A percentile compares a stretch with the other conserved stretches of the same genome.
Conservation (phyloP, 2,113 vertebrate species). For the Myocastor coypus region DNA sequence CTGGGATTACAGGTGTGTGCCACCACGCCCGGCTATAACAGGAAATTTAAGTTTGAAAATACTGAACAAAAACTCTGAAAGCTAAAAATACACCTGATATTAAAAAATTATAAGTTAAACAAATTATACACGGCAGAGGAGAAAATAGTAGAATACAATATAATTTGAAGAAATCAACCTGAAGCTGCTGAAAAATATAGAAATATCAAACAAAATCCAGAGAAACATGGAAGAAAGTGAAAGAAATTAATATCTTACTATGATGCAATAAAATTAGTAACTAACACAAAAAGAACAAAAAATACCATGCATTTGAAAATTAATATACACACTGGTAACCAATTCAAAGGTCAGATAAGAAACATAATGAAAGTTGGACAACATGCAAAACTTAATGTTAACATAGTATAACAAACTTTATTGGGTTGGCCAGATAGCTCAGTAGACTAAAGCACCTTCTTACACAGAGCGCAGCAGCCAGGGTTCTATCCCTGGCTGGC, state of each 20-base stretch:
- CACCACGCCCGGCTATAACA: no score
- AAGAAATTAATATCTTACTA: not conserved
- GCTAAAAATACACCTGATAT: constrained; percentile 4
- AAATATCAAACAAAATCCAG: not conserved
- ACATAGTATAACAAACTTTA: not conserved
- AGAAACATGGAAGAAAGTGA: not conserved
- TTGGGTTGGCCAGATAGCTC: not conserved
- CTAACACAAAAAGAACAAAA: not conserved
- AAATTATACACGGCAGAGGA: not conserved
- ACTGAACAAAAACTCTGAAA: not conserved
- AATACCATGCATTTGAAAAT: not conserved
- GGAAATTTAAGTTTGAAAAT: not conserved
- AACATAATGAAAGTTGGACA: not conserved
- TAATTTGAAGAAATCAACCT: not conserved
- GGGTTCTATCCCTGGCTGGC: no score
- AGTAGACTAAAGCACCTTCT: no score
- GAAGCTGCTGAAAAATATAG: not conserved
- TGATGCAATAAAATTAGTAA: not conserved
- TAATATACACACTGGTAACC: not conserved
- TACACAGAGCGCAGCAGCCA: no score
- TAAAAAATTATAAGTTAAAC: not conserved
- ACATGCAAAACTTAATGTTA: not conserved
- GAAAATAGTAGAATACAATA: not conserved
- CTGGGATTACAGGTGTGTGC: no score
- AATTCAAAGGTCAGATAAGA: not conserved